Base-by-base conservation (phyloP, 2,888 invertebrate species). In the Eilema caniola region DNA sequence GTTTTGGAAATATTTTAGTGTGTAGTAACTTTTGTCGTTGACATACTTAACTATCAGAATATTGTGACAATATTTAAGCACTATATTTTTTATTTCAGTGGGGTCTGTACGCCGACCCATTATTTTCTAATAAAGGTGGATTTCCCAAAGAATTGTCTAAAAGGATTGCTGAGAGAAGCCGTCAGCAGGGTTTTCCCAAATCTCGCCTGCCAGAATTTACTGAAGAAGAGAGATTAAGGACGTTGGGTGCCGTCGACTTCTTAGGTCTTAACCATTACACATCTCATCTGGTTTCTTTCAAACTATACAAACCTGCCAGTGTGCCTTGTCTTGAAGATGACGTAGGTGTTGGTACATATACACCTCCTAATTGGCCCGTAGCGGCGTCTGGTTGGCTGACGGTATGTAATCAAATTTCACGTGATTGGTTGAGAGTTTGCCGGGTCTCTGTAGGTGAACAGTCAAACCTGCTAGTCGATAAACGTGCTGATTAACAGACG, bases 181-280 rank as follows among this genome's bases (percentile, higher is more conserved):
- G 80, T n/a, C 76, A 83, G 24, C 94, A 96, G 84, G 95, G 95
- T 0, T 92, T 87, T 72, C 71, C 84, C 0, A 74, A 85, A 41
- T 95, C 95, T 1, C 88, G 95, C 2, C 77, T 96, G 53, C 95
- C 95, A 2, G 80, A 81, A 14, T 95, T 95, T 73, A 91, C 93
- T 1, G 79, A 85, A 20, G 88, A 91, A 66, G 95, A 95, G 85
- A 83, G 79, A 5, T 73, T 76, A 0, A 84, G 87, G 4, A 86
- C 89, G 1, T 86, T 76, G 60, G 93, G 93, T 8, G 66, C 90
- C 2, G 70, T 84, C 0, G 93, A 93, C 73, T 93, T 92, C 85
- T 86, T 92, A 2, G 92, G 97, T 1, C 89, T 98, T 8, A 98
- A 98, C 82, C 96, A 96, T 69, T 98, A 98, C 85, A 96, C 96